Evolutionary conservation across 2,888 invertebrate genomes (phyloP), one percentile per base, ranked within the genome.

Genomic region (Leptothorax acervorum): DNA sequence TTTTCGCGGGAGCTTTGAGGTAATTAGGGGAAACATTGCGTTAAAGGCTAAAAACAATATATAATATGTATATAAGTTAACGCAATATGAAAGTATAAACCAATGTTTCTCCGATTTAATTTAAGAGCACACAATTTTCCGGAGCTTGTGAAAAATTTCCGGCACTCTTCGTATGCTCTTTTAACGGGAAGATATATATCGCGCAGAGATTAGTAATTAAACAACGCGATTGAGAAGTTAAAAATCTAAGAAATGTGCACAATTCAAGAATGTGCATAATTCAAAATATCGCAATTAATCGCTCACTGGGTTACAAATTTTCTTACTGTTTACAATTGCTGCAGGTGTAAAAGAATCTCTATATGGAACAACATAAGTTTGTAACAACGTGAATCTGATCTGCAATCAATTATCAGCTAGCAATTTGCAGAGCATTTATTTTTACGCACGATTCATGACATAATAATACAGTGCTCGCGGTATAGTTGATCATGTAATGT

Each of bases 21-120:
- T 31, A 57, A 78, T 78, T 78, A 62, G 15, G 5, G 11, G 45
- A 11, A 68, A 70, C 11, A 68, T 45, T 55, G 28, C n/a, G 15
- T 42, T 31, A 28, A 55, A 78, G n/a, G 3, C 42, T 31, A 4
- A 55, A 45, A 12, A 28, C 23, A 23, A 4, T 15, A 45, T 18
- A 35, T 48, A 42, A 35, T 48, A 42, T 18, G 23, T 39, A 23
- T 42, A 53, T 76, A 75, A 63, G 63, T 63, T 31, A 18, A 53
- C 39, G 18, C 53, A 42, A 66, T 28, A 76, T 55, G 55, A 78
- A 78, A 78, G 76, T 76, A 76, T 71, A 42, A 53, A 28, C 28
- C 39, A 53, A 39, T 66, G 28, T 78, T 66, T 78, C 15, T 4
- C 53, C 42, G 23, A 78, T 66, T 78, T 66, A 66, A 31, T 66